Evolutionary conservation across 2,888 invertebrate species (phyloP).

Genomic region (Aquatica leii): DNA sequence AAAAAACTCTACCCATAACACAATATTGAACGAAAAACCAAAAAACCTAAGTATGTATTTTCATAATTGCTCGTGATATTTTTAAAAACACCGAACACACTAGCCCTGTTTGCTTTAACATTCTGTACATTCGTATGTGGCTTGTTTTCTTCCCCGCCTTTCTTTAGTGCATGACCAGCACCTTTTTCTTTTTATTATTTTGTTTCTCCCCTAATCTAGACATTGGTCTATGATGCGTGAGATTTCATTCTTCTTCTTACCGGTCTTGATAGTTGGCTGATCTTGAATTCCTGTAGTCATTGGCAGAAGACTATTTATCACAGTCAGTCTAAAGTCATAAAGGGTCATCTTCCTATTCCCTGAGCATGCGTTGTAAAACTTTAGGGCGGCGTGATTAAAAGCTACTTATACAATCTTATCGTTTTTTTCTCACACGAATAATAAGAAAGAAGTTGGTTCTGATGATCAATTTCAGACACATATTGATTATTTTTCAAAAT

Average conservation of each 20-base stretch:
- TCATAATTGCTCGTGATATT: neutral
- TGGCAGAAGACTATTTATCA: no score
- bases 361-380: neutral
- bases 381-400: slow-evolving; percentile 15
- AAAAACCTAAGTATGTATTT: neutral
- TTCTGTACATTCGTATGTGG: no score
- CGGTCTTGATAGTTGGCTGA: no score
- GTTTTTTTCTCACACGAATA: neutral
- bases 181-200: neutral
- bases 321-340: no score
- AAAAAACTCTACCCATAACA: neutral
- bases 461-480: slow-evolving; percentile 40
- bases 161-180: neutral
- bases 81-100: neutral
- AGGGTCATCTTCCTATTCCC: neutral
- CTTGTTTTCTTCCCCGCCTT: no score
- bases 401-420: slow-evolving; percentile 46
- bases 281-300: no score
- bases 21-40: neutral
- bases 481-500: no score
- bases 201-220: neutral
- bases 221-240: neutral
- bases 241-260: neutral
- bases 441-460: slow-evolving; percentile 46
- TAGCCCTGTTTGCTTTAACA: neutral